These are phyloP conservation scores for Myrmophylax atrothorax DNA, from an alignment of 2,113 vertebrate species.

Conservation along the genomic window DNA sequence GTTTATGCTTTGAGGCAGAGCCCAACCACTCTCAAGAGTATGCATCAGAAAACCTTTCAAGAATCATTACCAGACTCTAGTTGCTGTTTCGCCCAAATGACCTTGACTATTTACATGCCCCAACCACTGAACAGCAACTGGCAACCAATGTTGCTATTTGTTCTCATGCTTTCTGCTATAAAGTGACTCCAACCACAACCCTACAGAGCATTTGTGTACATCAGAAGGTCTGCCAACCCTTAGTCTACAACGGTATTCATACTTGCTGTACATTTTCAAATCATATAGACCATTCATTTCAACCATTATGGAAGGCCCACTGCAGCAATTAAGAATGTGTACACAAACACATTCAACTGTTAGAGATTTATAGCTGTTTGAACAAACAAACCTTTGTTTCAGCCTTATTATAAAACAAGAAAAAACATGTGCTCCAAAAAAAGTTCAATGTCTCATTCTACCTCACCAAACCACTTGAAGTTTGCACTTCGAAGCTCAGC, in stretches of 20 bases:
- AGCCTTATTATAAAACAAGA: background rate
- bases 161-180: background rate
- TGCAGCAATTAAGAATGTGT: background rate
- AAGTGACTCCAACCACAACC: background rate
- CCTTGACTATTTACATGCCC: background rate
- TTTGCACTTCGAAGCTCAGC: background rate
- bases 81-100: background rate
- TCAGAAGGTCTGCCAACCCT: background rate
- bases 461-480: background rate
- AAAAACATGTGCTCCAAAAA: background rate
- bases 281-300: background rate
- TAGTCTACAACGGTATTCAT: background rate
- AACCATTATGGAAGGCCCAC: background rate
- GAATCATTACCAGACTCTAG: background rate
- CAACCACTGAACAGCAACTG: background rate
- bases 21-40: background rate
- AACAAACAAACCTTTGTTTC: background rate
- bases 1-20: background rate
- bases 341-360: background rate
- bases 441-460: background rate
- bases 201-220: background rate
- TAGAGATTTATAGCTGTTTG: background rate
- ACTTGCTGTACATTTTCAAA: background rate
- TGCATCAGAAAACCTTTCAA: background rate
- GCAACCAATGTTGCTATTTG: background rate